These are phyloP conservation scores for Rhabditophanes sp. DNA, from an alignment of 2,888 invertebrate species.

Conservation along the genomic window DNA sequence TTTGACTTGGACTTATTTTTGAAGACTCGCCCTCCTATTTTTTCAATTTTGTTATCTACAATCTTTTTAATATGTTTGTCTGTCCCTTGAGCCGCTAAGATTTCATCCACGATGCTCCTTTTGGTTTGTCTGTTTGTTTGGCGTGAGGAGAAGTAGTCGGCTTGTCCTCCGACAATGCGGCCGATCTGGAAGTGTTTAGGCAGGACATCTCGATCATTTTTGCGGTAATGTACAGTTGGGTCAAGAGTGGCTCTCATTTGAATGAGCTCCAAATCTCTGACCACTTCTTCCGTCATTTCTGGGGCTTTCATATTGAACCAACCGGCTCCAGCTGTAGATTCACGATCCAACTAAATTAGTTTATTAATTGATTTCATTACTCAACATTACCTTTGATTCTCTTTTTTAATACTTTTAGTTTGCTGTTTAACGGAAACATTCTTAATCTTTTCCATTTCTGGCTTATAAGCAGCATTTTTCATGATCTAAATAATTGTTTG, in stretches of 20 bases:
- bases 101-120: conserved; percentile 79
- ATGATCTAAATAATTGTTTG: no score
- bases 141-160: conserved; percentile 70
- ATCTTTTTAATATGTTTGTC: no score
- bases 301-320: conserved; percentile 75
- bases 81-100: no score
- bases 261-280: conserved; percentile 69
- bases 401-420: no score
- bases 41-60: no score
- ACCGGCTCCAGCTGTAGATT: conserved; percentile 64
- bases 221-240: conserved; percentile 84
- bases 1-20: no score
- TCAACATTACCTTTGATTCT: no score
- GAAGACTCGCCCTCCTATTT: no score
- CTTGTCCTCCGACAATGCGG: conserved; percentile 59
- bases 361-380: no score
- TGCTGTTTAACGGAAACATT: no score
- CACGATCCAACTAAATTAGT: conserved; percentile 58
- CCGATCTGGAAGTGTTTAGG: conserved; percentile 71
- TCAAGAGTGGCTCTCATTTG: conserved; percentile 74
- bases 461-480: no score
- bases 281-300: conserved; percentile 71
- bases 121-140: conserved; percentile 71
- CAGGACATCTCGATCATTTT: conserved; percentile 61
- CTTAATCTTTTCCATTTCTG: no score